phyloP scores from a whole-genome alignment of 2,797 vertebrate species.

The Gambusia yucatana region DNA sequence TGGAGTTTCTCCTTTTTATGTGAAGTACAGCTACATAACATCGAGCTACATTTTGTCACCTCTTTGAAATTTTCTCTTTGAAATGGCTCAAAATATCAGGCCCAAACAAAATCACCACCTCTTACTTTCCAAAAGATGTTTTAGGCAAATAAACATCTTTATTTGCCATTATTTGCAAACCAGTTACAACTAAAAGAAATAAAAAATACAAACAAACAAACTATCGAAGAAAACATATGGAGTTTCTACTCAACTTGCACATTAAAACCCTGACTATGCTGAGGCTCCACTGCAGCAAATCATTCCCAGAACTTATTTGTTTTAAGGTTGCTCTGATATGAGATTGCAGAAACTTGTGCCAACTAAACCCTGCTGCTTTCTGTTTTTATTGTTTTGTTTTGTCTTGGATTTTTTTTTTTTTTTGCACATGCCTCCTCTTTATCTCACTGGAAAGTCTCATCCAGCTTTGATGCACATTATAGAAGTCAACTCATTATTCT shows the following conservation, averaged over 20 bases:
- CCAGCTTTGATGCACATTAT: constrained; percentile 28
- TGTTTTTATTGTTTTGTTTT: too few relatives aligned
- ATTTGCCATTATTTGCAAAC: neutral
- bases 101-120: too few relatives aligned
- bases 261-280: neutral
- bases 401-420: constrained; percentile 34
- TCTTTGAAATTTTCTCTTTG: too few relatives aligned
- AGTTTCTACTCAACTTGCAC: neutral
- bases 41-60: neutral
- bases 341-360: constrained; percentile 17
- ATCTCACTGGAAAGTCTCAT: constrained; percentile 22
- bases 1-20: neutral
- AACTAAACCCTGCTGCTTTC: constrained; percentile 49
- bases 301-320: neutral
- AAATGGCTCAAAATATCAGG: too few relatives aligned
- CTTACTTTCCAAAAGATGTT: too few relatives aligned
- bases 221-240: neutral
- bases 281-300: neutral
- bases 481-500: constrained; percentile 36
- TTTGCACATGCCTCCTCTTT: constrained; percentile 36
- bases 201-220: neutral
- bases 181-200: neutral
- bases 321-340: neutral
- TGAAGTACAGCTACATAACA: neutral
- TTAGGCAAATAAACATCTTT: too few relatives aligned